Conservation (phyloP, 2,113 vertebrate species). For the Enhydra lutris region DNA sequence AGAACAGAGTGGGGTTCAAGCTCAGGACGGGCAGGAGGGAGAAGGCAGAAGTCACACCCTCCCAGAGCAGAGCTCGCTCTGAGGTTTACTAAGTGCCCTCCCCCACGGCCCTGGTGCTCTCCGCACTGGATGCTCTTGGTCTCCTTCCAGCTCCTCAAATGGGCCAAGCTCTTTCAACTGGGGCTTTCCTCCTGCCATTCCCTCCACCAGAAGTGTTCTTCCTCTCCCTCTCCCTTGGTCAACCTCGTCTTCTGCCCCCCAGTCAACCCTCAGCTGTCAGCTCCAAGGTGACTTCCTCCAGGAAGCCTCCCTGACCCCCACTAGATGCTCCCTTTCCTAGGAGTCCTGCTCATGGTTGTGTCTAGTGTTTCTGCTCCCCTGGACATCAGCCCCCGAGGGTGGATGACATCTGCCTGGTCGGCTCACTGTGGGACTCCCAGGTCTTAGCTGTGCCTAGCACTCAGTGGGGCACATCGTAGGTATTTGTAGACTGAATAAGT, state of each 20-base stretch:
- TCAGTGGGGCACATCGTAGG: accelerated
- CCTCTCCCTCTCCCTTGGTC: not conserved
- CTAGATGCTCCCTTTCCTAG: not conserved
- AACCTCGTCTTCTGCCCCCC: not conserved
- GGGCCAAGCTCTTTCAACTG: accelerated
- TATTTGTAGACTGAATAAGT: not conserved
- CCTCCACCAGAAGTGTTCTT: not conserved
- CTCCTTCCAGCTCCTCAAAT: not conserved
- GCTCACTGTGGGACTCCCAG: not conserved
- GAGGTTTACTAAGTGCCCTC: not conserved
- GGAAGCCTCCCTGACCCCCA: not conserved
- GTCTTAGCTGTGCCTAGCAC: not conserved
- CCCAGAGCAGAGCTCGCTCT: accelerated
- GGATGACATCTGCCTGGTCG: not conserved
- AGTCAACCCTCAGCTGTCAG: not conserved
- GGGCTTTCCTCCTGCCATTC: not conserved
- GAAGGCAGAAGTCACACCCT: not conserved
- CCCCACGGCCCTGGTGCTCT: accelerated
- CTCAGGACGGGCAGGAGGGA: not conserved
- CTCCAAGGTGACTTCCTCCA: not conserved
- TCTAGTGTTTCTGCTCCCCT: not conserved
- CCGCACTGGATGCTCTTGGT: not conserved
- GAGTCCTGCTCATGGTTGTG: not conserved
- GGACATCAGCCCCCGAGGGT: not conserved
- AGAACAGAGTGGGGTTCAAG: not conserved